A percentile compares a stretch with the other conserved stretches of the same genome.
Evolutionary conservation across 2,888 invertebrate genomes (phyloP).

Genomic region (Drosophila mimica): DNA sequence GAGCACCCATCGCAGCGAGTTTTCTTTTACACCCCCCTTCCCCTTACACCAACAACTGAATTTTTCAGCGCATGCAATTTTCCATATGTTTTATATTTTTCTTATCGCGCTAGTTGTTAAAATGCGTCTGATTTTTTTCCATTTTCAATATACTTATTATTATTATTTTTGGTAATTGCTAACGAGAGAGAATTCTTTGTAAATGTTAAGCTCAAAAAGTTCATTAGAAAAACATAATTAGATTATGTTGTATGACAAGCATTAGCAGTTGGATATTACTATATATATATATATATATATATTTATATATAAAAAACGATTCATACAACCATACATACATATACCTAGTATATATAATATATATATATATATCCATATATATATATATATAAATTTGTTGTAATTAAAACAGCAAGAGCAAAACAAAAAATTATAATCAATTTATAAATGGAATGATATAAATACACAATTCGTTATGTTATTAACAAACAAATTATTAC

Average conservation of each 20-base stretch:
- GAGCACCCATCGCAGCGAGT: conserved; percentile 33
- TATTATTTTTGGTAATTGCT: conserved; percentile 60
- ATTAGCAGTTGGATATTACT: conserved; percentile 68
- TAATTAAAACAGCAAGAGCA: conserved; percentile 62
- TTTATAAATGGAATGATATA: conserved; percentile 59
- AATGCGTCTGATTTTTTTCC: conserved; percentile 40
- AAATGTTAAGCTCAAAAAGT: conserved; percentile 81
- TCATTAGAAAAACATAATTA: conserved; percentile 77
- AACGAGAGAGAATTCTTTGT: conserved; percentile 71
- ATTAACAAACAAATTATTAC: conserved; percentile 65
- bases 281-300: conserved; percentile 57
- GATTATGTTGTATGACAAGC: conserved; percentile 78
- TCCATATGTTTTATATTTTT: conserved; percentile 37
- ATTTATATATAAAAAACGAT: conserved; percentile 47
- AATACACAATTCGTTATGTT: conserved; percentile 66
- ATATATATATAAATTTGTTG: conserved; percentile 77
- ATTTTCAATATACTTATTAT: conserved; percentile 47
- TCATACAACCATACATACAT: conserved; percentile 62
- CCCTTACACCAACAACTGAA: not conserved
- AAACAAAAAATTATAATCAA: conserved; percentile 43
- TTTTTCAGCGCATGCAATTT: conserved; percentile 13
- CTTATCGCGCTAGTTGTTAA: conserved; percentile 51
- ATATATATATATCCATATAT: conserved; percentile 59
- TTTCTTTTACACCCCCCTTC: conserved; percentile 8
- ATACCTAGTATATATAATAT: conserved; percentile 62